phyloP scores from a whole-genome alignment of 2,797 vertebrate genomes.

The Pantherophis alleghaniensis region DNA sequence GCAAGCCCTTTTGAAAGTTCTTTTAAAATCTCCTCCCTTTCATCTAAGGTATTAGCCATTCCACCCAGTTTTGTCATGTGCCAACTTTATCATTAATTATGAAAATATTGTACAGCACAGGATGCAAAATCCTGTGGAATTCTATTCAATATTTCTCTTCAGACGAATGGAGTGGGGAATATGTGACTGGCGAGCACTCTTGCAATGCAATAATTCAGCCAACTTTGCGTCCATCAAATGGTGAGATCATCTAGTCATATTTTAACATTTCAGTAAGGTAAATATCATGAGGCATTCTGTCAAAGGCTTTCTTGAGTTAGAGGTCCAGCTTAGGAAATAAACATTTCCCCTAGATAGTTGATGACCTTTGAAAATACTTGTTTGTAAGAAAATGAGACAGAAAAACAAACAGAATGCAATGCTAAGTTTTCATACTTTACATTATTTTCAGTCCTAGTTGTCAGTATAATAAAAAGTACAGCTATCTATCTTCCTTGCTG shows the following conservation, averaged over 20 bases:
- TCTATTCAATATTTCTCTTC: not conserved
- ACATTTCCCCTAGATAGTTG: not conserved
- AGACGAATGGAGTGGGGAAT: not conserved
- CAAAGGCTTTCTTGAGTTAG: not conserved
- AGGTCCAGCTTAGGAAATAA: not conserved
- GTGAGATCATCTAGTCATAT: not conserved
- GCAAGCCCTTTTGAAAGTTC: not conserved
- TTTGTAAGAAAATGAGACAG: not conserved
- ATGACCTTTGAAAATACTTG: constrained; percentile 7
- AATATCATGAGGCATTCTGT: not conserved
- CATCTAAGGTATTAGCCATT: not conserved
- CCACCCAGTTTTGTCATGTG: not conserved
- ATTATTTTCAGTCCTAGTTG: not conserved
- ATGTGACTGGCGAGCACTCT: not conserved
- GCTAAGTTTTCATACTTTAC: not conserved
- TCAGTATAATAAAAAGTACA: not conserved
- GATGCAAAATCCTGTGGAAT: not conserved
- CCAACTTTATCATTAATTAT: not conserved
- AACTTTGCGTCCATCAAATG: not conserved
- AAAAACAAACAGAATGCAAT: not conserved
- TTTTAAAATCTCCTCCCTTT: not conserved
- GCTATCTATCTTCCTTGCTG: not conserved
- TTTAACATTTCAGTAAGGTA: not conserved
- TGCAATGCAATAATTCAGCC: not conserved
- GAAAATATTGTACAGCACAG: not conserved